Conservation (phyloP, 2,113 vertebrate species). For the Phainopepla nitens region DNA sequence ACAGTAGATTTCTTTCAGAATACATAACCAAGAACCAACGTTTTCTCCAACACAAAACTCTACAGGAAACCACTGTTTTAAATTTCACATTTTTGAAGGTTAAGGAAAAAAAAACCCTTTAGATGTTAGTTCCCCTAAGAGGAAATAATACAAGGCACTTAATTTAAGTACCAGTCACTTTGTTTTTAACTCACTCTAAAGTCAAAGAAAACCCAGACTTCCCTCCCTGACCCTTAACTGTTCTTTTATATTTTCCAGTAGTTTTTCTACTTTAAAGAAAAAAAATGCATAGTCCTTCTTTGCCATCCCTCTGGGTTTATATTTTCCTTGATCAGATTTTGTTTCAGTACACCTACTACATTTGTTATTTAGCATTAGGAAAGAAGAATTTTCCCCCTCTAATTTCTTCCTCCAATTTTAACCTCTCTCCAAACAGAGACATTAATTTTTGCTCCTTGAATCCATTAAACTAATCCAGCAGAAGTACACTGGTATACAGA, state of each 20-base stretch:
- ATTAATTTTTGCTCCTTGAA: neutral
- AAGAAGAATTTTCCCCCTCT: fast-evolving
- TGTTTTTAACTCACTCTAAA: neutral
- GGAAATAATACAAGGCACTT: neutral
- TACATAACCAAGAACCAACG: neutral
- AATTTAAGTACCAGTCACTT: neutral
- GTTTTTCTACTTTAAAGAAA: neutral
- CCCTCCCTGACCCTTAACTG: neutral
- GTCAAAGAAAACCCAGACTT: neutral
- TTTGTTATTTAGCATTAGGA: neutral
- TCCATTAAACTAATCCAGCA: neutral
- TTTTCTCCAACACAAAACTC: neutral
- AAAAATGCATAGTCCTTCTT: neutral
- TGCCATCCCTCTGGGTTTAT: neutral
- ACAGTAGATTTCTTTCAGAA: neutral
- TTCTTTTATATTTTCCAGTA: neutral
- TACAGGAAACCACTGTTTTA: neutral
- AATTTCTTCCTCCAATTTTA: neutral
- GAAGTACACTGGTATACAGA: neutral
- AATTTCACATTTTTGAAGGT: neutral
- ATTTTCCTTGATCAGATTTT: neutral
- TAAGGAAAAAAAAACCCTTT: neutral
- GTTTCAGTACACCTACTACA: neutral
- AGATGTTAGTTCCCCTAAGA: neutral
- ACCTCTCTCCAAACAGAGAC: neutral